phyloP scores from a whole-genome alignment of 2,888 invertebrate species.

The Dolichopus griseipennis region DNA sequence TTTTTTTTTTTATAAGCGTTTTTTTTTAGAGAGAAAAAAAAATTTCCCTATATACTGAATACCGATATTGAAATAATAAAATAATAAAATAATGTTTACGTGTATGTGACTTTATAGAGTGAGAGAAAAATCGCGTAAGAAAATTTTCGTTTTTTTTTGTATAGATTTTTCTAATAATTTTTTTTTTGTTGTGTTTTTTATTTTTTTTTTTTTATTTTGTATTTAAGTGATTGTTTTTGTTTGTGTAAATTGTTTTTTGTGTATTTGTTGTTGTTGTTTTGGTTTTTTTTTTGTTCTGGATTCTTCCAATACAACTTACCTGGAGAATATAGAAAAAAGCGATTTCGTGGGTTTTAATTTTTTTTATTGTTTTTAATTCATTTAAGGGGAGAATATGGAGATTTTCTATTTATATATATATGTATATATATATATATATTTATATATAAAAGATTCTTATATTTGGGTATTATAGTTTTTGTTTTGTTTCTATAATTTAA shows the following conservation, averaged over 20 bases:
- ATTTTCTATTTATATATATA: no score
- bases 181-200: neutral
- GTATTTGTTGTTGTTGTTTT: neutral
- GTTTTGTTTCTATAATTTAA: neutral
- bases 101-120: neutral
- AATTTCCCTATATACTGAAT: no score
- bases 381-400: no score
- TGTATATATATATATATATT: no score
- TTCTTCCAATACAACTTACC: neutral
- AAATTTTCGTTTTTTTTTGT: neutral
- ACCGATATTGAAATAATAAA: no score
- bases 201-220: neutral
- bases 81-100: neutral
- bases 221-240: no score
- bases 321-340: neutral
- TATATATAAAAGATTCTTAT: no score
- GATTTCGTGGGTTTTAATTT: no score
- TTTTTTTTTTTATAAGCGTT: no score
- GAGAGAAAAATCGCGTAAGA: constrained; percentile 3
- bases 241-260: no score
- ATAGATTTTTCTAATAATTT: neutral
- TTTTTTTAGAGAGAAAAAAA: no score
- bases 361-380: no score
- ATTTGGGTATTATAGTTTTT: neutral
- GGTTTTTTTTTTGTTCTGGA: neutral